Base-by-base conservation (phyloP, 1,140 invertebrate species). In the Arion vulgaris region DNA sequence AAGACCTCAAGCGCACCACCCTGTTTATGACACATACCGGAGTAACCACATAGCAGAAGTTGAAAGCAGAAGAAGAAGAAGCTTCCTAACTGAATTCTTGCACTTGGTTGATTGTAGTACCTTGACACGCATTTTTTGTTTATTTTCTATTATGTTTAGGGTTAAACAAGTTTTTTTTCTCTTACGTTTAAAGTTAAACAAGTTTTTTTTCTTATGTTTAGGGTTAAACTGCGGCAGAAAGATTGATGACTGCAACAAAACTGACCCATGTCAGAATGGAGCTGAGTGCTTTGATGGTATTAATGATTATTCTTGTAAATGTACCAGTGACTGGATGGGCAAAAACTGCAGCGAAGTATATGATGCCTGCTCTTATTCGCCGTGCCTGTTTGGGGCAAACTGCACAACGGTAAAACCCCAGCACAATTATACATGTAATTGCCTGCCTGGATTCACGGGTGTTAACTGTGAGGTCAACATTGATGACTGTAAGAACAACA, bases 341-440 rank as follows among this genome's bases (percentile, higher is more conserved):
- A 96, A 96, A 87, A 94, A 97, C 0, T 98, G 97, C 89, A 96
- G 97, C 88, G 96, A 98, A 0, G 95, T 97, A 88, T 98, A 97
- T 95, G 71, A 91, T 72, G 87, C 88, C 0, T 91, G 90, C 80
- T 28, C 68, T 5, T 81, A 80, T 32, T 51, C 92, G 95, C 73
- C 95, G 95, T 90, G 89, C 82, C 71, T 84, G 76, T 88, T 89
- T 80, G 85, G 84, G 53, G 90, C 84, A 15, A 87, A 76, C 4
- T 90, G 90, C 77, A 72, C 11, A 34, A 77, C 86, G 45, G 66
- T 28, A 23, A 53, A 81, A 28, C 80, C 74, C 36, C 34, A 69
- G 23, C 81, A 68, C 68, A 83, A 86, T 34, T 89, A 86, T 80
- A 82, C 45, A 17, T 91, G 89, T 83, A 17, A 53, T 15, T 92